A percentile compares a stretch with the other conserved stretches of the same genome.
These are phyloP conservation scores for Schizaphis graminum DNA, from an alignment of 2,888 invertebrate species.

Conservation along the genomic window DNA sequence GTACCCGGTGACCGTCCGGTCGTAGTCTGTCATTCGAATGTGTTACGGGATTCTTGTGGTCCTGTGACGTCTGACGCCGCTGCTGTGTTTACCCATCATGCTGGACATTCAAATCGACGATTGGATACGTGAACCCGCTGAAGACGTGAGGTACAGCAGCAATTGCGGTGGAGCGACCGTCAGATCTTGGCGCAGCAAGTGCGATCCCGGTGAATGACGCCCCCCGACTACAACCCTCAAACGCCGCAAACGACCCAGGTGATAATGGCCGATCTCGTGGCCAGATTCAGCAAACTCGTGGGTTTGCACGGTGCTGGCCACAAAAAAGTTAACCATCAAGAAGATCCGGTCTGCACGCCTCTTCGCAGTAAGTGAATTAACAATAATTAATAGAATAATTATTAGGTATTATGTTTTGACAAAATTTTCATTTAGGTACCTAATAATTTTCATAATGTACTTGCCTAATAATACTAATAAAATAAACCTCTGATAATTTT, in stretches of 20 bases:
- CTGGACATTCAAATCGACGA: slow-evolving; percentile 65
- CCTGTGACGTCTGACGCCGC: slow-evolving; percentile 54
- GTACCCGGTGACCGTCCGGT: background rate
- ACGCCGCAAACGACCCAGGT: slow-evolving; percentile 64
- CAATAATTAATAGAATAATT: background rate
- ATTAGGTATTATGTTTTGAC: background rate
- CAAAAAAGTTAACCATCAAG: slow-evolving; percentile 43
- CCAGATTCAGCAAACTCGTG: slow-evolving; percentile 39
- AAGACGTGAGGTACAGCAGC: slow-evolving; percentile 54
- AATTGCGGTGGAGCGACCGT: slow-evolving; percentile 59
- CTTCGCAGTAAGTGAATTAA: slow-evolving; percentile 39
- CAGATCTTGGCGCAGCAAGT: slow-evolving; percentile 61
- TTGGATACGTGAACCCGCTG: slow-evolving; percentile 62
- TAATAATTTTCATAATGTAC: background rate
- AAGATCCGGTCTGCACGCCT: slow-evolving; percentile 53
- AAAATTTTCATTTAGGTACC: background rate
- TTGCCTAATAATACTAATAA: too few relatives aligned
- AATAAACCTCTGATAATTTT: too few relatives aligned
- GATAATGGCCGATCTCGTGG: slow-evolving; percentile 59
- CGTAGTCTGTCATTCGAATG: slow-evolving; percentile 50
- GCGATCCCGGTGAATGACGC: slow-evolving; percentile 63
- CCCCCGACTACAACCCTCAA: slow-evolving; percentile 41
- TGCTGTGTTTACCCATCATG: slow-evolving; percentile 47
- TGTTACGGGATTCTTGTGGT: slow-evolving; percentile 51
- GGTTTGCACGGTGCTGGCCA: slow-evolving; percentile 43